phyloP scores from a whole-genome alignment of 2,113 vertebrate species.

The Nesoenas mayeri region DNA sequence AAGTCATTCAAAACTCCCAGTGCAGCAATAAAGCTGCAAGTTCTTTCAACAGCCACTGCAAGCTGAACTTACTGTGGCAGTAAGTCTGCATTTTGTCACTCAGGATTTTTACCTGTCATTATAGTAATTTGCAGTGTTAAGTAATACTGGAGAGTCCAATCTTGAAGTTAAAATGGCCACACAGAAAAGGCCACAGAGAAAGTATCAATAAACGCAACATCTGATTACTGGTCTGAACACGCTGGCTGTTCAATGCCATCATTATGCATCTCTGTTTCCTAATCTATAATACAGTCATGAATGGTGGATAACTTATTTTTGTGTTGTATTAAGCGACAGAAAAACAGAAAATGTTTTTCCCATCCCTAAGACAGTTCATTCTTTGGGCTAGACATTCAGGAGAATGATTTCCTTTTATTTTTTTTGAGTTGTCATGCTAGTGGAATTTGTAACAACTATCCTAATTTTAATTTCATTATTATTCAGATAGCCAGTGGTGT shows the following conservation, averaged over 20 bases:
- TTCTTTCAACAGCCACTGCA: neutral
- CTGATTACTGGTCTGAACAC: neutral
- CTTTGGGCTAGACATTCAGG: neutral
- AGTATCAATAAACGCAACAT: neutral
- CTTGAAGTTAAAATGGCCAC: neutral
- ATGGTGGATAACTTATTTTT: neutral
- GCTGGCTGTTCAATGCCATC: neutral
- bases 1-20: neutral
- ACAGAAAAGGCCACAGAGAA: neutral
- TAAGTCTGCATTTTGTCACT: neutral
- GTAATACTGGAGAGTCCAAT: neutral
- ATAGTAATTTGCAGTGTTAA: neutral
- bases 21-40: neutral
- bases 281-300: neutral
- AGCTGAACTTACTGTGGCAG: neutral
- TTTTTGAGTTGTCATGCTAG: neutral
- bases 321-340: neutral
- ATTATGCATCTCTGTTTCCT: neutral
- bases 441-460: neutral
- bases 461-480: neutral
- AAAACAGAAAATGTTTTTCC: neutral
- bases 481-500: neutral
- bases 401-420: neutral
- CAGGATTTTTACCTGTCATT: neutral
- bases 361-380: neutral